Percentiles rank a stretch among this genome's conserved stretches.
Evolutionary conservation across 2,797 vertebrate species (phyloP).

Genomic region (Lindbergichthys nudifrons): DNA sequence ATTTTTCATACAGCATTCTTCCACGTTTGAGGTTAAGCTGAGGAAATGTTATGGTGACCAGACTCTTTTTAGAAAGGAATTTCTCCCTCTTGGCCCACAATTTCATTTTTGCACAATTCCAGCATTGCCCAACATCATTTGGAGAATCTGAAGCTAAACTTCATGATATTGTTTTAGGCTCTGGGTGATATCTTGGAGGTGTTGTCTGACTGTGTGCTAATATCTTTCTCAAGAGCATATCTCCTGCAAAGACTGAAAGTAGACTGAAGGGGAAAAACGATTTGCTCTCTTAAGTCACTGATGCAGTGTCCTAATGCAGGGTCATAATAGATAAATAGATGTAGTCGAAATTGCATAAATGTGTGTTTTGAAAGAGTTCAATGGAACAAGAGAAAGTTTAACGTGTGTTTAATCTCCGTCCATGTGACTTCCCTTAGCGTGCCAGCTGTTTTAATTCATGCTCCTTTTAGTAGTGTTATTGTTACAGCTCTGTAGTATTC

Average conservation of each 20-base stretch:
- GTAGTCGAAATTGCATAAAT: constrained; percentile 14
- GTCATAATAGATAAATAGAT: constrained; percentile 3
- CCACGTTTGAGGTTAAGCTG: constrained; percentile 59
- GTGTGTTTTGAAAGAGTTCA: background rate
- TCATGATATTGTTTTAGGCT: constrained; percentile 60
- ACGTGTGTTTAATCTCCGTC: background rate
- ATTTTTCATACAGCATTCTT: constrained; percentile 34
- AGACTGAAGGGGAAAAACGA: constrained; percentile 35
- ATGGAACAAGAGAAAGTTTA: constrained; percentile 29
- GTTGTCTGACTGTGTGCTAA: constrained; percentile 62
- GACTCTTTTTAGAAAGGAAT: constrained; percentile 71
- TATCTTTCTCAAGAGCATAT: constrained; percentile 69
- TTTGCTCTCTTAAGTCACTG: constrained; percentile 4
- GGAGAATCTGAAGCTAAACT: constrained; percentile 70
- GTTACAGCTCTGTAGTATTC: constrained; percentile 15
- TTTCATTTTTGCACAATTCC: constrained; percentile 70
- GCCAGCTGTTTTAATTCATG: constrained; percentile 19
- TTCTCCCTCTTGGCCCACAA: constrained; percentile 63
- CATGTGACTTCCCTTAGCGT: constrained; percentile 5
- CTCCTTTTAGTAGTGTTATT: constrained; percentile 38
- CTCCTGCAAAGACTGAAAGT: constrained; percentile 49
- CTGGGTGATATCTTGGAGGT: constrained; percentile 59
- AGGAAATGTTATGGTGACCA: constrained; percentile 62
- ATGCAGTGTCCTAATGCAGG: background rate
- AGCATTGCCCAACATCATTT: constrained; percentile 73